Conservation (phyloP, 2,113 vertebrate species). For the Ameiurus melas region DNA sequence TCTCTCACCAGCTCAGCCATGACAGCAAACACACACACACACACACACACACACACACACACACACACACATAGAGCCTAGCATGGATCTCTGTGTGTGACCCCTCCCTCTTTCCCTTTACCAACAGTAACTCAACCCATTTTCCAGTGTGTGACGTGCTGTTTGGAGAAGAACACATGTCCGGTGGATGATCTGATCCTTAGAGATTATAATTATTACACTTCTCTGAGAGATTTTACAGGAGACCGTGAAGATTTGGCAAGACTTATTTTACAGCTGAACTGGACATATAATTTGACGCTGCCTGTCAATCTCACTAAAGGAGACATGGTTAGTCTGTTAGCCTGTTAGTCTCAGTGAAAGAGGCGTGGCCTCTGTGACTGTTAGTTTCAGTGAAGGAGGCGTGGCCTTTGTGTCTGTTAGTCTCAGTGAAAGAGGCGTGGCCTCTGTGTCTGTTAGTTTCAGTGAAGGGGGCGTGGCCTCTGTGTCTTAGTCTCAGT, state of each 20-base stretch:
- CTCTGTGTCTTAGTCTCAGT: background rate
- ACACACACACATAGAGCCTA: conserved; percentile 2
- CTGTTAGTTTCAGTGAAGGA: background rate
- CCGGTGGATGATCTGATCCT: background rate
- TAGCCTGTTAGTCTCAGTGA: background rate
- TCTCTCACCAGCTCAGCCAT: conserved; percentile 4
- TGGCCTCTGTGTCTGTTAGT: background rate
- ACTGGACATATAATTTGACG: background rate
- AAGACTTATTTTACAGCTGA: background rate
- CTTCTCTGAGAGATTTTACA: background rate
- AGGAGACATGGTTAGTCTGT: background rate
- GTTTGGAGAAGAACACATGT: background rate
- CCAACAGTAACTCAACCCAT: background rate
- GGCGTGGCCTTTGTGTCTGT: background rate
- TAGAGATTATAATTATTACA: background rate
- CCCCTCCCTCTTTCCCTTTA: background rate
- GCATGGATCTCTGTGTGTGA: background rate
- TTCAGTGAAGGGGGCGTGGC: background rate
- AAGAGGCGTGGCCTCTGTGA: background rate
- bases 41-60: conserved; percentile 11
- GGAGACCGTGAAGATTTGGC: background rate
- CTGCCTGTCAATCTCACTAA: background rate
- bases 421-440: background rate
- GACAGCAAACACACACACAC: conserved; percentile 20
- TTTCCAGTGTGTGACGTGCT: conserved; percentile 1